Percentiles rank a stretch among this genome's conserved stretches.
Evolutionary conservation across 37 sponge, comb jelly and placozoan genomes (phyloP).

Genomic region (Chondrilla cf. caribensis): DNA sequence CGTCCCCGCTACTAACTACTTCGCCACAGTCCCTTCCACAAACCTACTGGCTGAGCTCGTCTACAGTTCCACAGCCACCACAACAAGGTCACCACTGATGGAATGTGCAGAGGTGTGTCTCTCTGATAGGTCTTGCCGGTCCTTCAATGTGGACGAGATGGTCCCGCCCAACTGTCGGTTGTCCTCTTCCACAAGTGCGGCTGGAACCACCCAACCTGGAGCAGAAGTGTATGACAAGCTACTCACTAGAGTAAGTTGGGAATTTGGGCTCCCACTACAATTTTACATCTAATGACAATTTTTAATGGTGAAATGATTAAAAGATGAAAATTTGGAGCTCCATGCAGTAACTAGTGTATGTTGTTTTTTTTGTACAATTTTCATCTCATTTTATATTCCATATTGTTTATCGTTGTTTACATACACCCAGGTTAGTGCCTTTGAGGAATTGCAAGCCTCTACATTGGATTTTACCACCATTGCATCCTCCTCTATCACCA

Average conservation of each 20-base stretch:
- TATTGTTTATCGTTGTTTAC: too few species aligned
- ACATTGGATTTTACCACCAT: constrained; percentile 41
- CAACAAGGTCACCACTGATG: neutral
- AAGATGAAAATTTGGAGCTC: too few species aligned
- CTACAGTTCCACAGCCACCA: neutral
- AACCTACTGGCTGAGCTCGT: constrained; percentile 8
- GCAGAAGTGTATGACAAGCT: constrained; percentile 53
- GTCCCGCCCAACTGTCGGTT: constrained; percentile 28
- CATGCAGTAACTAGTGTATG: too few species aligned
- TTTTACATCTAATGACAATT: too few species aligned
- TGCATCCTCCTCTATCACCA: constrained; percentile 26
- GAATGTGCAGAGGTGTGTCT: constrained; percentile 58
- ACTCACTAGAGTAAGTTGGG: constrained; percentile 26
- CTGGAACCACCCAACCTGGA: neutral
- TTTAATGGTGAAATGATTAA: too few species aligned
- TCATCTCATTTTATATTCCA: too few species aligned
- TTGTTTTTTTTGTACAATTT: too few species aligned
- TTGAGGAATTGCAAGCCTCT: constrained; percentile 41
- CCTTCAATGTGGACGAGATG: constrained; percentile 29
- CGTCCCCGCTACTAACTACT: constrained; percentile 29
- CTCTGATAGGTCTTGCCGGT: constrained; percentile 37
- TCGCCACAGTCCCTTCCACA: constrained; percentile 33
- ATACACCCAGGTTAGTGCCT: constrained; percentile 51
- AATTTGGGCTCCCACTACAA: too few species aligned
- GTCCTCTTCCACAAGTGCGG: constrained; percentile 18